Evolutionary conservation across 2,888 invertebrate species (phyloP).

Genomic region (Plebejus argus): DNA sequence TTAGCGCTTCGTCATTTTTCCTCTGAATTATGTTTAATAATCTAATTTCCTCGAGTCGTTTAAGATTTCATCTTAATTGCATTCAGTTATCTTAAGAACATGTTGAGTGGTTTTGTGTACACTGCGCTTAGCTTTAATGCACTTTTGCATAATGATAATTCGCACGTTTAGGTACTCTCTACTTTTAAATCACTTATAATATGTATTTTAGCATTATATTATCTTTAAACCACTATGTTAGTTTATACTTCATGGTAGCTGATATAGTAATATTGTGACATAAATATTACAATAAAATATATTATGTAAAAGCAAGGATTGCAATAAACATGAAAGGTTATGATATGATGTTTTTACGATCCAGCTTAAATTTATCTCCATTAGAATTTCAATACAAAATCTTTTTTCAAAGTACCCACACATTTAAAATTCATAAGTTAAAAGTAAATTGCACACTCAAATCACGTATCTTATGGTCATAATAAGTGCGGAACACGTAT

Average conservation of each 20-base stretch:
- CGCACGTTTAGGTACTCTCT: neutral
- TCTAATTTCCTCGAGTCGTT: slow-evolving; percentile 14
- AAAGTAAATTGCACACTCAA: neutral
- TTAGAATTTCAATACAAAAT: neutral
- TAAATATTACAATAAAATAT: neutral
- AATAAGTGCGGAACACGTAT: neutral
- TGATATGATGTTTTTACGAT: neutral
- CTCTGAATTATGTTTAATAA: slow-evolving; percentile 9
- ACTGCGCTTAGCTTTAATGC: neutral
- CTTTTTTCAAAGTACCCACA: neutral
- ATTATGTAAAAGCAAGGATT: neutral
- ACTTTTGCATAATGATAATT: neutral
- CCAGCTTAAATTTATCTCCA: neutral
- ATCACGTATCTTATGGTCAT: slow-evolving; percentile 12
- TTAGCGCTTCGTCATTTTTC: neutral
- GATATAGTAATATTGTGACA: neutral
- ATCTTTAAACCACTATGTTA: neutral
- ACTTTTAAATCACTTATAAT: neutral
- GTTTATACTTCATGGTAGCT: neutral
- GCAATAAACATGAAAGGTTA: neutral
- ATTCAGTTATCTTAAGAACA: neutral
- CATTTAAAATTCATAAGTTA: neutral
- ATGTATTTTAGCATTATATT: neutral
- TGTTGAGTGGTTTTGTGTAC: neutral
- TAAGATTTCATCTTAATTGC: slow-evolving; percentile 18